Conservation (phyloP, 2,888 invertebrate species). For the Cylindroiulus punctatus region DNA sequence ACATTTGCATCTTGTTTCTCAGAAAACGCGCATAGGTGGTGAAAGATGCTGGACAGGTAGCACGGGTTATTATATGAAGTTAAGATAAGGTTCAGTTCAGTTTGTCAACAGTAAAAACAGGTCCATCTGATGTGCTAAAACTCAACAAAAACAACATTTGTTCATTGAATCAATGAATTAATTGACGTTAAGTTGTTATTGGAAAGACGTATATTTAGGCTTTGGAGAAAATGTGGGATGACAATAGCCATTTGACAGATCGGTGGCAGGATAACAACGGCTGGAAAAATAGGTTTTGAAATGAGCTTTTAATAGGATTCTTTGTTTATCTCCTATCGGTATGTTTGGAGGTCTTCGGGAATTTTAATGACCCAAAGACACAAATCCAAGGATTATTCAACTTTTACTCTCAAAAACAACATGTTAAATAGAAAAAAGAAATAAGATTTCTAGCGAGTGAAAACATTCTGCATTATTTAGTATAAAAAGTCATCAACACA, state of each 20-base stretch:
- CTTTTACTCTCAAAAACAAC: too few species aligned
- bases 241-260: neutral
- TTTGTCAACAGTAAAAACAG: constrained; percentile 6
- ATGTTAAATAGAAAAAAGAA: too few species aligned
- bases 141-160: neutral
- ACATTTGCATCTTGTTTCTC: constrained; percentile 16
- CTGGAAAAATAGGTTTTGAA: constrained; percentile 11
- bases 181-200: neutral
- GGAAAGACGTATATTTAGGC: neutral
- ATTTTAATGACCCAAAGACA: neutral
- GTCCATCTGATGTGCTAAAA: neutral
- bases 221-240: constrained; percentile 3
- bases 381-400: neutral
- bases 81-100: neutral
- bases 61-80: neutral
- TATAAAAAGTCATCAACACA: too few species aligned
- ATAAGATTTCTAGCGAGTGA: too few species aligned
- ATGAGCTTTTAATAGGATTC: neutral
- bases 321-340: neutral
- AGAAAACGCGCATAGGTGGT: neutral
- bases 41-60: neutral
- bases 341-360: constrained; percentile 17
- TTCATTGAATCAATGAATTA: constrained; percentile 3
- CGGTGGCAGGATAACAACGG: neutral
- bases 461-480: too few species aligned